Evolutionary conservation across 2,797 vertebrate genomes (phyloP), one percentile per base, ranked within the genome.

Genomic region (Artibeus jamaicensis): DNA sequence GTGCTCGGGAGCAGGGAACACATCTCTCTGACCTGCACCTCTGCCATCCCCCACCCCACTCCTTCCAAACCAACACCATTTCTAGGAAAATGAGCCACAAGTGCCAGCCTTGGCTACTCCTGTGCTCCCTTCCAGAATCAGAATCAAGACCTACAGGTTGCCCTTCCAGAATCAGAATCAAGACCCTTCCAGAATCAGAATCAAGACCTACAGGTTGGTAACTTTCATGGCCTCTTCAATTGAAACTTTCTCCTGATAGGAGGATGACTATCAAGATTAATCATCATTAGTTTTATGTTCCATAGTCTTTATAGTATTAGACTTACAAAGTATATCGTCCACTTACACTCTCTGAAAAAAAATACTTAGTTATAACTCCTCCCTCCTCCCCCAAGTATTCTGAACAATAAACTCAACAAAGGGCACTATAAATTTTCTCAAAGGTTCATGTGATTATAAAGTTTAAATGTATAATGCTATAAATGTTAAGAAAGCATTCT

Each of bases 361-460:
- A 89, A 62, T 57, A 82, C 39, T 62, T 32, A 77, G 18, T 44
- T 53, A 65, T 22, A 59, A 2, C 9, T 46, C 37, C 34, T 39
- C 46, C 9, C 15, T 79, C 19, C 24, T 55, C 34, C 18, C 22
- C 9, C 34, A 79, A 73, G 94, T 42, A 87, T 81, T 87, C 44
- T 65, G 59, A 89, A 85, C 77, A 95, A 95, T 76, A 77, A 95
- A 71, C 65, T 89, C 44, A 46, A 62, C 68, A 79, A 86, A 93
- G 59, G 29, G 19, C 6, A 84, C 46, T 73, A 29, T 85, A 85
- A 50, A 87, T 95, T 79, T 53, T 77, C 73, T 89, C 42, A 89
- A 48, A 34, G 89, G 37, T 73, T 81, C 71, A 73, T 32, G 24
- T 77, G 50, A 76, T 42, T 83, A 88, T 81, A 85, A 92, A 55